Base-by-base conservation (phyloP, 2,797 vertebrate genomes). In the Notolabrus celidotus region DNA sequence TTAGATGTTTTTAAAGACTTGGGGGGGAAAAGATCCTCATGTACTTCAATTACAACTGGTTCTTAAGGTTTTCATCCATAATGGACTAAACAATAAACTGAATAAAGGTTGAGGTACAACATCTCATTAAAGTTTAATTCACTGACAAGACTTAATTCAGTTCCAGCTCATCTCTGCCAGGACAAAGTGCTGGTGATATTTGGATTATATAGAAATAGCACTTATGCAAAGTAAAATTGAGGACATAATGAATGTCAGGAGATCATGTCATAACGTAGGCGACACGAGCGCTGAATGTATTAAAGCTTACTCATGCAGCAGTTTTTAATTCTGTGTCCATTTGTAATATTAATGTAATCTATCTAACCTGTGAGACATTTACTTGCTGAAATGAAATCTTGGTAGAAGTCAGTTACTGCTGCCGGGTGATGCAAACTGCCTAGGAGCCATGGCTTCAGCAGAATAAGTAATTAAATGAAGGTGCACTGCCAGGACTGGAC, bases 61-160 rank as follows among this genome's bases (percentile, higher is more conserved):
- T 57, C 57, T 25, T 9, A 22, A 23, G 15, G 25, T 69, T 55
- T 50, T 45, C 46, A 25, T 15, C 52, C 38, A 33, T 7, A 7
- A 15, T 47, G 22, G 5, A 23, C 25, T 31, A 16, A 45, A 15
- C 27, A 42, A 17, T 16, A 65, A 41, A 2, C 5, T 31, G 15
- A 58, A 27, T 54, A 33, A 57, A 10, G 22, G n/a, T 23, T 9
- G 43, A 66, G 53, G 52, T 42, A 45, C 56, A 67, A 56, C 50
- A 70, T 76, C 65, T 58, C 10, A 67, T 67, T 67, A 63, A 29
- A 51, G 42, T 31, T 62, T 22, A 56, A 53, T 63, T 61, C 39
- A 70, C 47, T 56, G 71, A 64, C 47, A 33, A 14, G 20, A 11
- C 58, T 58, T 17, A 19, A 65, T 67, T 77, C 33, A 57, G 12